These are phyloP conservation scores for Ellobius talpinus DNA, from an alignment of 2,113 vertebrate species.

Conservation along the genomic window DNA sequence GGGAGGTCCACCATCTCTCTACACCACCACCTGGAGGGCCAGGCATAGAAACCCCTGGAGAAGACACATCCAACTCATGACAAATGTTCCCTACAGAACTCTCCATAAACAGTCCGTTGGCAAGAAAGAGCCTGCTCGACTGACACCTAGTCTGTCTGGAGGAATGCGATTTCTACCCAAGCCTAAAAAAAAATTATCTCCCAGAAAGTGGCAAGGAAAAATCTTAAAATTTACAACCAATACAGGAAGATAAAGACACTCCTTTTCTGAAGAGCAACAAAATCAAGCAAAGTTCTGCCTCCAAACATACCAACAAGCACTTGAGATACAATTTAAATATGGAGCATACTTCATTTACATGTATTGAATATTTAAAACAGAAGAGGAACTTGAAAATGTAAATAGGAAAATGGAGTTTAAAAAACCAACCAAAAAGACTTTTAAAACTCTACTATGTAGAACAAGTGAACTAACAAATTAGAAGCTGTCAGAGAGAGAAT, in stretches of 20 bases:
- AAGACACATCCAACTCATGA: background rate
- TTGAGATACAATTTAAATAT: background rate
- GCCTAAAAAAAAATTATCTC: background rate
- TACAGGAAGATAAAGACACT: background rate
- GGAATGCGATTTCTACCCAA: conserved; percentile 9
- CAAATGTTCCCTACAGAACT: background rate
- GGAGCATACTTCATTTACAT: background rate
- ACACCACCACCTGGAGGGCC: background rate
- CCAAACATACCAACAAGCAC: background rate
- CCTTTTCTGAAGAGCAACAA: conserved; percentile 1
- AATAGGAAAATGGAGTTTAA: conserved; percentile 2
- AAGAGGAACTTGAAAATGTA: conserved; percentile 25
- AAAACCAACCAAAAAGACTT: background rate
- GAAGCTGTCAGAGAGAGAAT: background rate
- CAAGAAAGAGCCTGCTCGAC: background rate
- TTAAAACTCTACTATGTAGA: conserved; percentile 8
- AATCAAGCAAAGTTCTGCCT: background rate
- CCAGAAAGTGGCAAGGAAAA: background rate
- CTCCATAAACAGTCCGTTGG: background rate
- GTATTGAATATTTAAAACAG: conserved; percentile 42
- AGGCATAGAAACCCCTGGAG: background rate
- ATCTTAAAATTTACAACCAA: background rate
- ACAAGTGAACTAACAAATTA: conserved; percentile 37
- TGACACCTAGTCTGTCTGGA: background rate
- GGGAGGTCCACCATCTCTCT: background rate